Base-by-base conservation (phyloP, 2,113 vertebrate species). In the Pseudolaguvia tuberculata region DNA sequence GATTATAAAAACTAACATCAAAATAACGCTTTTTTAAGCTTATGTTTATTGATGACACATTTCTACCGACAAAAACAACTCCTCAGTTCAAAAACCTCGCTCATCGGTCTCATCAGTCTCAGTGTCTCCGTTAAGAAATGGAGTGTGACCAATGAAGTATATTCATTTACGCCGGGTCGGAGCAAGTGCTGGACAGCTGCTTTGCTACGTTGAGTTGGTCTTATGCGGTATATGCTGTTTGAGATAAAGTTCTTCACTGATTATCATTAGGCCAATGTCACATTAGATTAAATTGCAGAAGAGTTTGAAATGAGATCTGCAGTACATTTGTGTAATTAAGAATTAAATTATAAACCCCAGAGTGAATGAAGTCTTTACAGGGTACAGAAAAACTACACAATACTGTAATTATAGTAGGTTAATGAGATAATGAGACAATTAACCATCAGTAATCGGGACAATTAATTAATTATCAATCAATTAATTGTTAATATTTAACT, bases 301-400 rank as follows among this genome's bases (percentile, higher is more conserved):
- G 42, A 6, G 58, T 65, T 74, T 71, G 70, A 62, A 77, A 77
- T 65, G 75, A 80, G 70, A 80, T 73, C 73, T 75, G 70, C 75
- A 77, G 70, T 70, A 70, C 51, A 75, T 71, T 71, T 75, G 79
- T 78, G 72, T 78, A 81, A 78, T 81, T 78, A 78, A 71, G 76
- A 77, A 78, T 78, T 80, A 78, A 78, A 78, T 81, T 81, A 81
- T 81, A 61, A 81, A 75, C 57, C 59, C 75, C 58, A 59, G 71
- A 81, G 72, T 66, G 75, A 73, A 71, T 66, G 71, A 48, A 47
- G 13, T 35, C 31, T 35, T 35, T 35, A 35, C 31, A 35, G 6
- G 31, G 31, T 35, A 6, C 31, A 35, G 6, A 35, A 35, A 35
- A 6, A 35, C 6, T 35, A 35, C 31, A 35, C 31, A 35, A 35